These are phyloP conservation scores for Remorina albescens DNA, from an alignment of 2,797 vertebrate genomes.

Conservation along the genomic window DNA sequence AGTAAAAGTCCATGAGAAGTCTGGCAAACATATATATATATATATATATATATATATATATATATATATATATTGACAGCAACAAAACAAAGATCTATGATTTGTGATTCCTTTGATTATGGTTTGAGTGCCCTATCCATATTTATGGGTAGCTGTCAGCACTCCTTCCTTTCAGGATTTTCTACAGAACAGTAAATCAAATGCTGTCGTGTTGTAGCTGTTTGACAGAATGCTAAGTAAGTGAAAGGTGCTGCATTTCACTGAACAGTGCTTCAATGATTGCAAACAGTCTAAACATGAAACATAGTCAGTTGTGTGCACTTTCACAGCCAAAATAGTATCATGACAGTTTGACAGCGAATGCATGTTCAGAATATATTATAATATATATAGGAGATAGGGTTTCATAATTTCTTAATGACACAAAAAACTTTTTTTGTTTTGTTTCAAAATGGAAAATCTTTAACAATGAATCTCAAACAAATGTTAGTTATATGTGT, in stretches of 20 bases:
- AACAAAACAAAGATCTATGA: constrained; percentile 64
- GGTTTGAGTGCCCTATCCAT: constrained; percentile 68
- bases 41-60: constrained; percentile 41
- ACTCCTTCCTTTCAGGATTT: constrained; percentile 52
- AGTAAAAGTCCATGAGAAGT: constrained; percentile 11
- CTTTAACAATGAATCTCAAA: too few species aligned
- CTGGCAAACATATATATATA: constrained; percentile 43
- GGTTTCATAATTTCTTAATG: too few species aligned
- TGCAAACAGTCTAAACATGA: constrained; percentile 39
- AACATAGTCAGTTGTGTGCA: constrained; percentile 1
- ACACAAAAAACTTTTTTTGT: too few species aligned
- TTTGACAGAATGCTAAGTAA: constrained; percentile 70
- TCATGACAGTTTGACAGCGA: not conserved
- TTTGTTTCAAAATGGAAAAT: too few species aligned
- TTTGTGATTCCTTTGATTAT: constrained; percentile 74
- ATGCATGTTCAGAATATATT: not conserved
- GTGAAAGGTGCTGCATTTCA: constrained; percentile 49
- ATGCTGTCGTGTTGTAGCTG: constrained; percentile 40
- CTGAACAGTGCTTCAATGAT: constrained; percentile 31
- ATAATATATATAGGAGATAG: too few species aligned
- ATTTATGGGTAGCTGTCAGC: constrained; percentile 71
- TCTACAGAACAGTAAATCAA: constrained; percentile 66
- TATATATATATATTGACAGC: constrained; percentile 50
- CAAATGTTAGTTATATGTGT: too few species aligned
- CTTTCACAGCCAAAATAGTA: not conserved